Conservation (phyloP, 2,888 invertebrate genomes). For the Vesta saturnalis region DNA sequence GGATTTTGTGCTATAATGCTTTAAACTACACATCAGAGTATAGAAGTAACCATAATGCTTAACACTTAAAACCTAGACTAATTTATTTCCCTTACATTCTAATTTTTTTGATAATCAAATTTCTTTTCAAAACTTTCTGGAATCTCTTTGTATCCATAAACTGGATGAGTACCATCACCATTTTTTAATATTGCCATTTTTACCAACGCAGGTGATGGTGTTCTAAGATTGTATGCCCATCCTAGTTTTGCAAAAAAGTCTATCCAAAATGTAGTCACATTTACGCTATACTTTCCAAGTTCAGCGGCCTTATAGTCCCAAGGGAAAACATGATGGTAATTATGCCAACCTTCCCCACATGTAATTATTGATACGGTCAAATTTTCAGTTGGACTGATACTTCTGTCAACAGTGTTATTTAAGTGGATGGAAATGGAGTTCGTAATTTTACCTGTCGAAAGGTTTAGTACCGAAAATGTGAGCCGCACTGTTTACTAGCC, state of each 20-base stretch:
- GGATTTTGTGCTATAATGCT: too few relatives aligned
- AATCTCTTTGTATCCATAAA: constrained; percentile 60
- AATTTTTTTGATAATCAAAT: too few relatives aligned
- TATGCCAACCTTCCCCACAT: constrained; percentile 83
- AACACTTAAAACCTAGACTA: too few relatives aligned
- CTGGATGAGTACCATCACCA: constrained; percentile 70
- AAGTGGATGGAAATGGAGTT: not conserved
- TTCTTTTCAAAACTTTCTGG: constrained; percentile 7
- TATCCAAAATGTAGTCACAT: constrained; percentile 71
- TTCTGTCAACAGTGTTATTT: constrained; percentile 30
- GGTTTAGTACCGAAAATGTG: constrained; percentile 83
- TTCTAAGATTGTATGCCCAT: constrained; percentile 81
- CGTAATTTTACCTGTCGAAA: constrained; percentile 71
- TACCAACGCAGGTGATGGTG: constrained; percentile 74
- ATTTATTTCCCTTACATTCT: too few relatives aligned
- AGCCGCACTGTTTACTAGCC: constrained; percentile 91
- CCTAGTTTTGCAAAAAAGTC: constrained; percentile 75
- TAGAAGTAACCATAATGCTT: too few relatives aligned
- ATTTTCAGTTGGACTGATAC: constrained; percentile 83
- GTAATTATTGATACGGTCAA: constrained; percentile 76
- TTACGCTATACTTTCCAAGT: constrained; percentile 67
- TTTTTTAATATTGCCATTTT: constrained; percentile 74
- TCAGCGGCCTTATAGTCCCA: constrained; percentile 95
- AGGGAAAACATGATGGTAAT: too few relatives aligned
- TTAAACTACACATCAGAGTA: too few relatives aligned